Evolutionary conservation across 2,888 invertebrate genomes (phyloP).

Genomic region (Ennomos quercinarius): DNA sequence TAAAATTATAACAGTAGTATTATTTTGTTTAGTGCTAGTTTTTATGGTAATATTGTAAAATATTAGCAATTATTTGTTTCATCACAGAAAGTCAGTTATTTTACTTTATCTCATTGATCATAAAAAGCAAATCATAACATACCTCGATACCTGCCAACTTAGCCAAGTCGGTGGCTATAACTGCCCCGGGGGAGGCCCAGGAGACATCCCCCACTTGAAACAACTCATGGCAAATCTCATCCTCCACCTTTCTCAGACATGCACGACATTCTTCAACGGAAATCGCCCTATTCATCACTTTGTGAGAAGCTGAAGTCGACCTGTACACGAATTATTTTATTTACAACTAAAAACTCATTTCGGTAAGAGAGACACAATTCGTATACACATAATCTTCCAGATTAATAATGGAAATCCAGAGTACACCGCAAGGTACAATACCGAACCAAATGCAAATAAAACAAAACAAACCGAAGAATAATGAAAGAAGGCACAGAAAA

Average conservation of each 20-base stretch:
- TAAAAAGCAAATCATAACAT: conserved; percentile 2
- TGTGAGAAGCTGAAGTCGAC: background rate
- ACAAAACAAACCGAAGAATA: background rate
- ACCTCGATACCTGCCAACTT: conserved; percentile 68
- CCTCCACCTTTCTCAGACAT: conserved; percentile 57
- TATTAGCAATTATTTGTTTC: too few species aligned
- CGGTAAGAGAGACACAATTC: too few species aligned
- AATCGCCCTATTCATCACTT: background rate
- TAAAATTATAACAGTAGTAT: background rate
- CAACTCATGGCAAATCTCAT: conserved; percentile 19
- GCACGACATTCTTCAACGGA: conserved; percentile 61
- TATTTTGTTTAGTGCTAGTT: too few species aligned
- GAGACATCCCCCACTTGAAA: conserved; percentile 36
- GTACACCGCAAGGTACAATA: too few species aligned
- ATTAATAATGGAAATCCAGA: too few species aligned
- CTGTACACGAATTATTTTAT: background rate
- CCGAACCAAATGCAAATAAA: background rate
- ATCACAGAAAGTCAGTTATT: too few species aligned
- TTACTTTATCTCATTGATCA: too few species aligned
- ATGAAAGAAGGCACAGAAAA: too few species aligned
- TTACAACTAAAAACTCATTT: too few species aligned
- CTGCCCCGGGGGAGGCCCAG: conserved; percentile 62
- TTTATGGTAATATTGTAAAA: too few species aligned
- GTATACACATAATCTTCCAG: too few species aligned
- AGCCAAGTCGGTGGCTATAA: conserved; percentile 67